phyloP scores from a whole-genome alignment of 2,888 invertebrate species.

The Leptinotarsa juncta region DNA sequence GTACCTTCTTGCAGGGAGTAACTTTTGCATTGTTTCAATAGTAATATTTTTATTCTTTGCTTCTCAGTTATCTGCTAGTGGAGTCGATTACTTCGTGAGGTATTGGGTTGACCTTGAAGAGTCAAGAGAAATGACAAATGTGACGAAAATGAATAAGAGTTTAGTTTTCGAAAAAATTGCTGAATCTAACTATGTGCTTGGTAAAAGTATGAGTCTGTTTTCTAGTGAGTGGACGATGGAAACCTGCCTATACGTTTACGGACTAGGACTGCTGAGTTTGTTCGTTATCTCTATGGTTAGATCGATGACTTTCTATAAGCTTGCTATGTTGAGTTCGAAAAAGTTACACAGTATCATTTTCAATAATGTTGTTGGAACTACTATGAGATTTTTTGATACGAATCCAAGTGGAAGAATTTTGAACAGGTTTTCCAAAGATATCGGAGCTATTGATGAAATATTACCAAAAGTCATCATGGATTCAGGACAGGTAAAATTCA shows the following conservation, averaged over 20 bases:
- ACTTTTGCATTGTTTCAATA: conserved; percentile 67
- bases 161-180: no score
- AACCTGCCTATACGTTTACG: conserved; percentile 74
- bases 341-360: conserved; percentile 80
- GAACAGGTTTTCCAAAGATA: conserved; percentile 85
- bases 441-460: conserved; percentile 81
- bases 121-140: conserved; percentile 31
- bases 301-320: conserved; percentile 73
- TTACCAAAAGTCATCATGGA: conserved; percentile 76
- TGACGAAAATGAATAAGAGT: neutral
- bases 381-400: conserved; percentile 82
- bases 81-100: conserved; percentile 80
- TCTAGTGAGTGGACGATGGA: conserved; percentile 54
- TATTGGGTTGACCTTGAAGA: conserved; percentile 70
- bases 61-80: conserved; percentile 74
- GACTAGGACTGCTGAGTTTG: conserved; percentile 51
- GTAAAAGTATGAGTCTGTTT: neutral
- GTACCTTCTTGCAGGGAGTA: conserved; percentile 70
- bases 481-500: conserved; percentile 65
- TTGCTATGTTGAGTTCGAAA: conserved; percentile 74
- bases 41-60: conserved; percentile 69
- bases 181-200: no score
- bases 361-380: conserved; percentile 66
- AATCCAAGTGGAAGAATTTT: conserved; percentile 85
- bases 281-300: conserved; percentile 69